Evolutionary conservation across 2,797 vertebrate genomes (phyloP).

Genomic region (Gobionotothen gibberifrons): DNA sequence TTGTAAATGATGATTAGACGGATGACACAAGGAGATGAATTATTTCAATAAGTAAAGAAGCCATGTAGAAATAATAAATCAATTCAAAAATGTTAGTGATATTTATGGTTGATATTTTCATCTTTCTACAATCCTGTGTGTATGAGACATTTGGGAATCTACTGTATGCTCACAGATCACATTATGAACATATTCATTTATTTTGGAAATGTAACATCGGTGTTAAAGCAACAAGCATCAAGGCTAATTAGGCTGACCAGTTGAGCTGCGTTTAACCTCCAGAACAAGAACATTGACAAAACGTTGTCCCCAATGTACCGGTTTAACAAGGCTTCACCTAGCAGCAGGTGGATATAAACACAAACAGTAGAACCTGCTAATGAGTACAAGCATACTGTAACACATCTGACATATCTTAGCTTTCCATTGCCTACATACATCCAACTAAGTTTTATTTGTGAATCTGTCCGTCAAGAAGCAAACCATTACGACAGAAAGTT

Average conservation of each 20-base stretch:
- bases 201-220: neutral
- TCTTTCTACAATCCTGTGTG: neutral
- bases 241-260: slow-evolving; percentile 23
- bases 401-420: neutral
- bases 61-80: neutral
- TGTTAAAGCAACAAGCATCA: neutral
- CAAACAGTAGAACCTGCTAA: neutral
- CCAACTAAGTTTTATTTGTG: neutral
- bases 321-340: neutral
- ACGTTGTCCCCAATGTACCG: neutral
- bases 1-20: neutral
- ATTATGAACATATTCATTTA: too few relatives aligned
- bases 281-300: neutral
- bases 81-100: neutral
- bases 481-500: neutral
- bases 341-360: neutral
- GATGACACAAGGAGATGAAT: neutral
- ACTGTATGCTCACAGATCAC: neutral
- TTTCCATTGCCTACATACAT: neutral
- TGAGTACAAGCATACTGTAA: neutral
- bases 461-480: neutral
- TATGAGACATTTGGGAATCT: neutral
- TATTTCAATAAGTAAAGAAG: neutral
- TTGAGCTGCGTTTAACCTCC: neutral
- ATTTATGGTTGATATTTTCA: neutral